Evolutionary conservation across 2,888 invertebrate species (phyloP), one percentile per base, ranked within the genome.

Genomic region (Ochropleura leucogaster): DNA sequence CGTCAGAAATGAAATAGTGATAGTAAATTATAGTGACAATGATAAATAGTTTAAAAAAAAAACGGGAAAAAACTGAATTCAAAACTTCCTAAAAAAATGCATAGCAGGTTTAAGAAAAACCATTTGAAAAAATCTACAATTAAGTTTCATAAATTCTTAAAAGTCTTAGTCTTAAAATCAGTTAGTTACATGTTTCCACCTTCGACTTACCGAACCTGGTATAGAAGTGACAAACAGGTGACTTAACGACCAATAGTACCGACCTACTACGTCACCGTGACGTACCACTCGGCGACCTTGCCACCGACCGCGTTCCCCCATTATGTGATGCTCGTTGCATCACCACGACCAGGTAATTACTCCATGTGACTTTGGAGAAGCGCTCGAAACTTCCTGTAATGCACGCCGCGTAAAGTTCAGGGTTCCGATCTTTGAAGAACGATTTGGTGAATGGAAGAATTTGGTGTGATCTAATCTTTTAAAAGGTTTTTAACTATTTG

Each of bases 211-310:
- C 30, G 30, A 30, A 30, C 30, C 30, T 30, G 30, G 30, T n/a
- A n/a, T n/a, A n/a, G n/a, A 30, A 47, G 46, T 63, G 82, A 68
- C 18, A 63, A 81, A 20, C 40, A 10, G 67, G 68, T 85, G 79
- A 75, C 42, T 55, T 66, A 7, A 5, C 4, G 10, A 51, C 60
- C 60, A 71, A 30, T 53, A 46, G 87, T 88, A 82, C 44, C 46
- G 3, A 9, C 0, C 7, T 18, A 6, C 53, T 53, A 87, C 89
- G 87, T 88, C 85, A 86, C 68, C 40, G 12, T 89, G 89, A 87
- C 88, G 88, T 85, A 73, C 10, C 49, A 57, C 62, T 60, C 12
- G 60, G 1, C 74, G 88, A 87, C 88, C 88, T 88, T 88, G 87
- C 64, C 72, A 63, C 20, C 76, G 77, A 72, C 68, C 63, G 74